A percentile compares a stretch with the other conserved stretches of the same genome.
phyloP scores from a whole-genome alignment of 2,888 invertebrate species.

The Microctonus brassicae region DNA sequence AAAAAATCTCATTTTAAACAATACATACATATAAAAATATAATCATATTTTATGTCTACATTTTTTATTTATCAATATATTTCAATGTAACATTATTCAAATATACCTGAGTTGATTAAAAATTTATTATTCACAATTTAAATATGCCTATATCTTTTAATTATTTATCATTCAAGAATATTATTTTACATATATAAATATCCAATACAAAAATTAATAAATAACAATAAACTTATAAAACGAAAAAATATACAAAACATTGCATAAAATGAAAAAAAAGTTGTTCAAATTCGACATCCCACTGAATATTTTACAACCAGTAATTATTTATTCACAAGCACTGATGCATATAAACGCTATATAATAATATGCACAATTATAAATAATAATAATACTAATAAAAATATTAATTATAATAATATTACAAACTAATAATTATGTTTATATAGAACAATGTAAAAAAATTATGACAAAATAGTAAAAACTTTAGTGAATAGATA shows the following conservation, averaged over 20 bases:
- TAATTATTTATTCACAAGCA: background rate
- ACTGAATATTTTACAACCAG: background rate
- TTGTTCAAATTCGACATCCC: background rate
- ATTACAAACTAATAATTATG: conserved; percentile 1
- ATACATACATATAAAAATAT: too few species aligned
- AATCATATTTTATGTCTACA: conserved; percentile 16
- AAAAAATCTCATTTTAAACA: background rate
- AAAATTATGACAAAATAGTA: conserved; percentile 5
- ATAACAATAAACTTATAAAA: background rate
- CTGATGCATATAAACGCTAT: background rate
- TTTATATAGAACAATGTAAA: conserved; percentile 6
- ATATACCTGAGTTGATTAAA: background rate
- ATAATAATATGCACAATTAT: background rate
- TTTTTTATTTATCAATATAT: background rate
- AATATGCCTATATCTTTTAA: background rate
- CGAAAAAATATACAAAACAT: too few species aligned
- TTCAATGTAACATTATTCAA: background rate
- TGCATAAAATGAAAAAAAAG: background rate
- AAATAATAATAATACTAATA: background rate
- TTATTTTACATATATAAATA: background rate
- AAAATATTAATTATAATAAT: background rate
- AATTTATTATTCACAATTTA: conserved; percentile 3
- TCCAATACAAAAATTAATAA: background rate
- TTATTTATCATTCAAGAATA: background rate
- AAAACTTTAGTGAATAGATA: background rate